Base-by-base conservation (phyloP, 2,797 vertebrate species). In the Nyctalus aviator region DNA sequence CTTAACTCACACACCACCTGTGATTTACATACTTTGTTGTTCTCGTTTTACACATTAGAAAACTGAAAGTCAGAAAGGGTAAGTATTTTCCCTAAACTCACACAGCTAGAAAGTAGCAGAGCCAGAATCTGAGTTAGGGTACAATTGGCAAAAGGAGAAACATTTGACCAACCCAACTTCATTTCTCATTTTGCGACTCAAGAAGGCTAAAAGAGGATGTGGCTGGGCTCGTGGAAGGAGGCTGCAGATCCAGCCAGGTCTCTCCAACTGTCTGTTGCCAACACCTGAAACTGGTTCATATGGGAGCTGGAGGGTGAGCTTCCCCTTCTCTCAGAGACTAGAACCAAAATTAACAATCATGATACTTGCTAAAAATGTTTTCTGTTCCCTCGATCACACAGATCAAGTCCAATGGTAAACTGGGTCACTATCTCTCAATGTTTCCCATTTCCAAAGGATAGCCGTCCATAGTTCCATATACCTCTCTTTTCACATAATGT, bases 1-100 rank as follows among this genome's bases (percentile, higher is more conserved):
- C 44, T 81, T 71, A 88, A 27, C 14, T 25, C 41, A 72, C n/a
- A 44, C 5, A 46, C 20, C n/a, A 6, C 17, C 48, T 10, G 5
- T n/a, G 30, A 37, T 15, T 53, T 64, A 46, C 44, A 23, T 20
- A 73, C 23, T 44, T 72, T 41, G 30, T 21, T 37, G 55, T 32
- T 87, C 73, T 88, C 50, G 76, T 71, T 71, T 81, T 92, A 90
- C 53, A 87, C 3, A 1, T 68, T 62, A 68, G 62, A 72, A 88
- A 87, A 59, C 21, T 7, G 5, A 93, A 94, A n/a, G 44, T 77
- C 59, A 32, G 77, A 86, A 55, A 84, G 14, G 23, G 64, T 35
- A 35, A 76, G 59, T 62, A 11, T 75, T 41, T 68, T 62, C 57
- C 17, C 25, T 44, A 55, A 17, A 32, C 13, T 77, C 62, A 90